phyloP scores from a whole-genome alignment of 2,888 invertebrate genomes.

The Germaria angustata region DNA sequence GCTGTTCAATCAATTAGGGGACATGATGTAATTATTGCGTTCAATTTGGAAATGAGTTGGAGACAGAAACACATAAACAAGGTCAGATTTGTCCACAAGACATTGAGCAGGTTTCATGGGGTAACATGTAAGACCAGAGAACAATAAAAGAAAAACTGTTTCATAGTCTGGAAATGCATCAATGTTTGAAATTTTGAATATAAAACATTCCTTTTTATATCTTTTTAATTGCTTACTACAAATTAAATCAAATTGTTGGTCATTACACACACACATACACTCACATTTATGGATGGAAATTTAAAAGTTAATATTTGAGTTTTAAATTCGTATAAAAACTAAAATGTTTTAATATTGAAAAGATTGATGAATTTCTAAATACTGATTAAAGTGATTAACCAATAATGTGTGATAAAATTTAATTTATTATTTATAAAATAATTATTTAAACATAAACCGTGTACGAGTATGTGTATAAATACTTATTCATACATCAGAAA shows the following conservation, averaged over 20 bases:
- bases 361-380: slow-evolving; percentile 18
- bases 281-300: slow-evolving; percentile 4
- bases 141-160: no score
- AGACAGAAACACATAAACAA: slow-evolving; percentile 18
- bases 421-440: neutral
- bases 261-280: neutral
- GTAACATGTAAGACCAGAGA: no score
- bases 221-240: no score
- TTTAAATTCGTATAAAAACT: slow-evolving; percentile 9
- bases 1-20: neutral
- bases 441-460: neutral
- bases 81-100: slow-evolving; percentile 19
- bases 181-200: no score
- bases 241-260: neutral
- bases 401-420: slow-evolving; percentile 37
- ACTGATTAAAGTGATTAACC: neutral
- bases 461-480: neutral
- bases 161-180: no score
- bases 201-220: no score
- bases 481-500: no score
- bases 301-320: slow-evolving; percentile 10
- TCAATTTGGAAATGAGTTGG: slow-evolving; percentile 22
- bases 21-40: slow-evolving; percentile 29
- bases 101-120: no score
- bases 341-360: neutral